Percentiles rank a stretch among this genome's conserved stretches.
These are phyloP conservation scores for Chrysochloris asiatica DNA, from an alignment of 2,113 vertebrate genomes.

Conservation along the genomic window DNA sequence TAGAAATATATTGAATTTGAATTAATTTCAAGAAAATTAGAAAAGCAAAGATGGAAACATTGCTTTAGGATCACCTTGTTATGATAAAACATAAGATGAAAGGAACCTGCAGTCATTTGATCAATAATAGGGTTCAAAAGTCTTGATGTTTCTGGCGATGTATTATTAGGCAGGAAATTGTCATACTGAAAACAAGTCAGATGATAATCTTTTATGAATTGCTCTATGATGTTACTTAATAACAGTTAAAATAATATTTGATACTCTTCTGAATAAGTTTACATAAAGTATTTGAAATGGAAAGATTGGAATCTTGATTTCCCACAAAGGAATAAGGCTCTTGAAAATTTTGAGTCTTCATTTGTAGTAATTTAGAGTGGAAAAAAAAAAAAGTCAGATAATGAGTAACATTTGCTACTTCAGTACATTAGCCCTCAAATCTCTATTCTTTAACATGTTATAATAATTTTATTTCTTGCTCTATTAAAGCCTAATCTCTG, in stretches of 20 bases:
- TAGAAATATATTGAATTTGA: not conserved
- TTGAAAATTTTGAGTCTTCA: not conserved
- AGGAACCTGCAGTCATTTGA: not conserved
- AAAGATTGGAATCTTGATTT: not conserved
- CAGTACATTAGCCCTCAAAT: not conserved
- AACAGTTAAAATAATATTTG: not conserved
- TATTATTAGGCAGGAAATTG: not conserved
- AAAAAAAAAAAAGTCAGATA: not conserved
- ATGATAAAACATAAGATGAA: not conserved
- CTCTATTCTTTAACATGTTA: not conserved
- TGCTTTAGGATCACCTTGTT: not conserved
- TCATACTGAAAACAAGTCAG: not conserved
- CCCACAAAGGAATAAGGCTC: not conserved
- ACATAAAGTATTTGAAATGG: not conserved
- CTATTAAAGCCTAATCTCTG: not conserved
- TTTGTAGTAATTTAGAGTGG: not conserved
- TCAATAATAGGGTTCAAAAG: not conserved
- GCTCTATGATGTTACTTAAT: not conserved
- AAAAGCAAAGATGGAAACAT: not conserved
- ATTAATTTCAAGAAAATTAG: not conserved
- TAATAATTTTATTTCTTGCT: not conserved
- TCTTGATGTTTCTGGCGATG: not conserved
- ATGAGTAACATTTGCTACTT: not conserved
- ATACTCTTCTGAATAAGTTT: not conserved
- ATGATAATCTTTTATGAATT: not conserved